Base-by-base conservation (phyloP, 2,888 invertebrate genomes). In the Sarcophaga subvicina region DNA sequence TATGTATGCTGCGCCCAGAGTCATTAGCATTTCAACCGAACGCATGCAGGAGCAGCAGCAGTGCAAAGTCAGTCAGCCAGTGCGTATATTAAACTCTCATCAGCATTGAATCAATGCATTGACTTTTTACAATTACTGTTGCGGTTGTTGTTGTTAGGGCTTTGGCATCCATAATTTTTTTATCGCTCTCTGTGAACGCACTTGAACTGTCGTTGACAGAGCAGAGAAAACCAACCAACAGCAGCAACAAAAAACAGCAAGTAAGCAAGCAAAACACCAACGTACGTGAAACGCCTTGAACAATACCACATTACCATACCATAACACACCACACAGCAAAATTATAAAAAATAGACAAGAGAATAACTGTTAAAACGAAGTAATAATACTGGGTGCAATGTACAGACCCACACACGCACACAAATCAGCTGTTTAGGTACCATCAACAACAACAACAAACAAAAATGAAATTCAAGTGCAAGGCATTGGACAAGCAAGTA, bases 181-280 rank as follows among this genome's bases (percentile, higher is more conserved):
- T 87, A 87, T 87, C 87, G 77, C 82, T 87, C 87, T 76, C 82
- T 22, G 60, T 73, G 87, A 85, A 87, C 87, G 82, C 82, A 82
- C 85, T 87, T 87, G 87, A 87, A 87, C 87, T 85, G 78, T 82
- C 66, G 81, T 81, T 81, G 81, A 78, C 80, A 75, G 83, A 14
- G 60, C 49, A 63, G 70, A 66, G 66, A 11, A 70, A 78, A 25
- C 54, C 25, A 22, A 77, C 22, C 71, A 63, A 70, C 75, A 60
- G 37, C 54, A 60, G 60, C 80, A 64, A n/a, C 54, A 77, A 12
- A 0, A 0, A 54, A 14, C 49, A 54, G 54, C 54, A 54, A 12
- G 54, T 10, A 54, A 54, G 2, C 54, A 37, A 37, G 10, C 54
- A 54, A 54, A 54, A 54, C 71, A 78, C 12, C 22, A 59, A 3